phyloP scores from a whole-genome alignment of 2,113 vertebrate species.

The Seriola rivoliana region DNA sequence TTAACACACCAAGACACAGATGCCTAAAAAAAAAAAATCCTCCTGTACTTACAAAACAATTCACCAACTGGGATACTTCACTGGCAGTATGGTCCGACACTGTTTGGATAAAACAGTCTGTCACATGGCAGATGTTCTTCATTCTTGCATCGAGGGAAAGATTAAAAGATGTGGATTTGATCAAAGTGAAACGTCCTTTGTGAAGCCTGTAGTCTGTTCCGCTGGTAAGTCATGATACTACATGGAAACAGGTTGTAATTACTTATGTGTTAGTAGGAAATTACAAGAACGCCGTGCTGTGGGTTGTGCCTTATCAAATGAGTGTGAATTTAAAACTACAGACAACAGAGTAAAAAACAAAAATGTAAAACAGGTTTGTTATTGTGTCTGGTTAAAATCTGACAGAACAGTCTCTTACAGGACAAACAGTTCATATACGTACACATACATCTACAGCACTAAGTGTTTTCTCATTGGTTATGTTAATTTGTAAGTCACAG shows the following conservation, averaged over 20 bases:
- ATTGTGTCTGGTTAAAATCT: not conserved
- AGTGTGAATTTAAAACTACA: not conserved
- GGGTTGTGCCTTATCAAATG: not conserved
- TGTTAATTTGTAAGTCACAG: not conserved
- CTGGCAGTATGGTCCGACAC: not conserved
- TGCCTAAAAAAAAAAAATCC: not conserved
- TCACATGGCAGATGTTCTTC: not conserved
- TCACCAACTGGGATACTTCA: not conserved
- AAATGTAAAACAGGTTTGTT: not conserved
- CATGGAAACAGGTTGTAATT: constrained; percentile 18
- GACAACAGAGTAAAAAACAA: not conserved
- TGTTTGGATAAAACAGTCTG: not conserved
- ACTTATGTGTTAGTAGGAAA: not conserved
- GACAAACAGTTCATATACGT: too few relatives aligned
- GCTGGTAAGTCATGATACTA: not conserved
- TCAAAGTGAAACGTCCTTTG: constrained; percentile 15
- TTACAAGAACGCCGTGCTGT: not conserved
- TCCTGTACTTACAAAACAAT: not conserved
- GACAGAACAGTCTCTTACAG: not conserved
- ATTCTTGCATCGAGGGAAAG: not conserved
- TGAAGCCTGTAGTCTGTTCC: not conserved
- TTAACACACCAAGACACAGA: not conserved
- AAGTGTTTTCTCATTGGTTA: not conserved
- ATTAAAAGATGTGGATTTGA: constrained; percentile 12
- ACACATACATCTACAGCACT: not conserved